Conservation (phyloP, 2,888 invertebrate genomes). For the Ischnura elegans region DNA sequence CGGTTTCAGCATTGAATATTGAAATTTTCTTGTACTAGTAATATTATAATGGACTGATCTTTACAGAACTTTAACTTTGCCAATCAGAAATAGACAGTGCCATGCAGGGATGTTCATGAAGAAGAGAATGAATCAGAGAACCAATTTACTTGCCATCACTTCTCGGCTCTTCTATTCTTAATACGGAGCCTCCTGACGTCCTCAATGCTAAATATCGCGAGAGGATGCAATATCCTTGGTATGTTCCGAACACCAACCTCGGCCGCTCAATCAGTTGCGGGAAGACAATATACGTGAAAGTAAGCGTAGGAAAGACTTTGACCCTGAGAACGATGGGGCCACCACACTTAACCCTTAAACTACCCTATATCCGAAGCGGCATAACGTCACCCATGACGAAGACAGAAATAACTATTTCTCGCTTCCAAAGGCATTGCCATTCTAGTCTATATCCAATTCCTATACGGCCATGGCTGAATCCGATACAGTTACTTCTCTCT, state of each 20-base stretch:
- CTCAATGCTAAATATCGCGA: neutral
- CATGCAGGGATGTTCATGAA: neutral
- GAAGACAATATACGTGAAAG: neutral
- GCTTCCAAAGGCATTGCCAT: too few relatives aligned
- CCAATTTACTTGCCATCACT: neutral
- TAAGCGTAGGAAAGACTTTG: neutral
- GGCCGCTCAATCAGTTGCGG: neutral
- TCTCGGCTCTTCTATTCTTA: neutral
- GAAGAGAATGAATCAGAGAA: neutral
- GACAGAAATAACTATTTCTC: neutral
- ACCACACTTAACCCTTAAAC: neutral
- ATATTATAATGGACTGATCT: neutral
- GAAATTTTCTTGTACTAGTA: neutral
- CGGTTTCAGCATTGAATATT: neutral
- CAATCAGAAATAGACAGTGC: neutral
- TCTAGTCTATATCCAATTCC: too few relatives aligned
- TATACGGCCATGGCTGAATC: too few relatives aligned
- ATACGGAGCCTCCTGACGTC: neutral
- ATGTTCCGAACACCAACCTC: neutral
- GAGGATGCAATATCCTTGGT: neutral
- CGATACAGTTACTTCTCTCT: too few relatives aligned
- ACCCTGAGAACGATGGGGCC: neutral
- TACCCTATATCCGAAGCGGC: neutral
- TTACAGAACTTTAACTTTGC: neutral
- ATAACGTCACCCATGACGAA: neutral